Percentiles rank a stretch among this genome's conserved stretches.
phyloP scores from a whole-genome alignment of 2,888 invertebrate genomes.

The Spodoptera picta region DNA sequence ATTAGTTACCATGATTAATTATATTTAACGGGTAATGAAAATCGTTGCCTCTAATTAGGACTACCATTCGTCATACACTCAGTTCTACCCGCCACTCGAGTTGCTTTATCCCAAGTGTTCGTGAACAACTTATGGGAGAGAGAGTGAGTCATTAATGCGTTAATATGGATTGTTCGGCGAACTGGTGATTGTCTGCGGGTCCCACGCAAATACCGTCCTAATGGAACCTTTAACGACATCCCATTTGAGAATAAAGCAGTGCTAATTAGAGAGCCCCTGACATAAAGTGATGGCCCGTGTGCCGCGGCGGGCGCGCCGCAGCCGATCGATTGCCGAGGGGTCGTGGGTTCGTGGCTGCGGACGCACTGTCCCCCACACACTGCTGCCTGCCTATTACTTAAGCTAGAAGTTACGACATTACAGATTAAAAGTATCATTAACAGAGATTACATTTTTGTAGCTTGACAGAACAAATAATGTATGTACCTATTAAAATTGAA shows the following conservation, averaged over 20 bases:
- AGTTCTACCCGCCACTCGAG: conserved; percentile 24
- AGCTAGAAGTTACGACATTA: conserved; percentile 56
- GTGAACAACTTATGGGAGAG: conserved; percentile 24
- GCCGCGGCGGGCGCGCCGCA: conserved; percentile 31
- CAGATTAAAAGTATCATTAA: conserved; percentile 51
- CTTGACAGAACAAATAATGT: neutral
- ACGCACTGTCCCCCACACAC: conserved; percentile 35
- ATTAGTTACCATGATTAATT: conserved; percentile 57
- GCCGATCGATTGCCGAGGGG: conserved; percentile 53
- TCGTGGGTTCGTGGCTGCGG: conserved; percentile 35
- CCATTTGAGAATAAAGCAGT: conserved; percentile 66
- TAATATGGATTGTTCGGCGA: conserved; percentile 40
- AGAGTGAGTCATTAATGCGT: conserved; percentile 46
- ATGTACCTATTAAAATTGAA: conserved; percentile 5
- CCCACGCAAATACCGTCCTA: conserved; percentile 55
- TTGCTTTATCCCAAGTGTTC: conserved; percentile 19
- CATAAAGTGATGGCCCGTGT: conserved; percentile 43
- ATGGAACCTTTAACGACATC: conserved; percentile 65
- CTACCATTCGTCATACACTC: conserved; percentile 23
- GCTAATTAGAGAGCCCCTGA: conserved; percentile 64
- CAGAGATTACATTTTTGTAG: conserved; percentile 46
- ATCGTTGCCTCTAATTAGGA: conserved; percentile 45
- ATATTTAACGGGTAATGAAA: conserved; percentile 49
- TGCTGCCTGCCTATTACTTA: conserved; percentile 54
- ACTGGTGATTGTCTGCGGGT: conserved; percentile 52